These are phyloP conservation scores for Itoplectis maculator DNA, from an alignment of 2,888 invertebrate genomes.

Conservation along the genomic window DNA sequence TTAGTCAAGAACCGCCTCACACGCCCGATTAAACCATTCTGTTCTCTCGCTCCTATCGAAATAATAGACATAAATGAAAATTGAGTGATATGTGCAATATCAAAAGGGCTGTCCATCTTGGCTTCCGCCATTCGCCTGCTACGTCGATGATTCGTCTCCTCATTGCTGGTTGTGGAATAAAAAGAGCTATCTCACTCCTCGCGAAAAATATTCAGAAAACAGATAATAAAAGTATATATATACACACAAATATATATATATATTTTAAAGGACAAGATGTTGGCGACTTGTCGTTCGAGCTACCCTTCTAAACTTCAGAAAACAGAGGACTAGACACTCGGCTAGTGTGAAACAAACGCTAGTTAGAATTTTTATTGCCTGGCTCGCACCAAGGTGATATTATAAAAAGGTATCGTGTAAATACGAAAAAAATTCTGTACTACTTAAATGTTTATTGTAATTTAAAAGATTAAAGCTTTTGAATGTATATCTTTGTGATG, in stretches of 20 bases:
- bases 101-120: conserved; percentile 50
- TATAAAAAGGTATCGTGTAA: conserved; percentile 67
- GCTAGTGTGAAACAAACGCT: conserved; percentile 57
- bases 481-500: conserved; percentile 74
- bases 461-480: conserved; percentile 83
- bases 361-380: conserved; percentile 74
- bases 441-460: conserved; percentile 81
- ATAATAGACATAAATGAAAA: conserved; percentile 39
- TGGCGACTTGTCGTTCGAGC: conserved; percentile 55
- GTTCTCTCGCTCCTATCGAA: conserved; percentile 42
- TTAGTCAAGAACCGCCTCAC: conserved; percentile 92
- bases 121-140: conserved; percentile 29
- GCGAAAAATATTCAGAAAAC: conserved; percentile 52
- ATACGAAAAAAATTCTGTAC: conserved; percentile 76
- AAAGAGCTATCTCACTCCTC: conserved; percentile 45
- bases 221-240: conserved; percentile 30
- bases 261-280: conserved; percentile 50
- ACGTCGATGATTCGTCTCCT: conserved; percentile 49
- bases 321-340: conserved; percentile 39
- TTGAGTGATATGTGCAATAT: conserved; percentile 64
- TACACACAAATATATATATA: conserved; percentile 24
- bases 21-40: conserved; percentile 82
- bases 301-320: conserved; percentile 42
- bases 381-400: conserved; percentile 72
- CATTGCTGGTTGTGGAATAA: conserved; percentile 57